A percentile compares a stretch with the other conserved stretches of the same genome.
Conservation (phyloP, 1,140 invertebrate genomes). For the Panulirus ornatus region DNA sequence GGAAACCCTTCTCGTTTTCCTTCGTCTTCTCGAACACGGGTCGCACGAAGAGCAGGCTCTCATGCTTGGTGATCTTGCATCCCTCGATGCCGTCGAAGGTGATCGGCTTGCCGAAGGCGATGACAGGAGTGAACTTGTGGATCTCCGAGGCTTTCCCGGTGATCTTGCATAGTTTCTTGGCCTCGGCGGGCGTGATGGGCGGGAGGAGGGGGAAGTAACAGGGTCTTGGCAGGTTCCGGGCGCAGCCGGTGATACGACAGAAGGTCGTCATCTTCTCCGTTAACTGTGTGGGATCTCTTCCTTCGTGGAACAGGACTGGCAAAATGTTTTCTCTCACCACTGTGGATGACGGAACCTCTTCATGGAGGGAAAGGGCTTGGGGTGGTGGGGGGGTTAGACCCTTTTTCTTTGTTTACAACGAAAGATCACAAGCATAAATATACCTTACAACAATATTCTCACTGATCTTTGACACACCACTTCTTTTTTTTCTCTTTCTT, state of each 20-base stretch:
- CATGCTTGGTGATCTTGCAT: slow-evolving; percentile 77
- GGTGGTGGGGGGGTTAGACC: too few relatives aligned
- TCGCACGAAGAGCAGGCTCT: slow-evolving; percentile 80
- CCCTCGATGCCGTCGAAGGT: slow-evolving; percentile 71
- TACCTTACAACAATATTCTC: too few relatives aligned
- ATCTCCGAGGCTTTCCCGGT: slow-evolving; percentile 85
- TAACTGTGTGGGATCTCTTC: too few relatives aligned
- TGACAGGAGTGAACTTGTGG: slow-evolving; percentile 77
- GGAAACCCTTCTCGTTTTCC: slow-evolving; percentile 74
- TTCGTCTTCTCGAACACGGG: slow-evolving; percentile 82
- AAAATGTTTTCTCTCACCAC: neutral
- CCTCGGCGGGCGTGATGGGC: slow-evolving; percentile 88
- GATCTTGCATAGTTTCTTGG: slow-evolving; percentile 87
- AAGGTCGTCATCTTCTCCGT: slow-evolving; percentile 76
- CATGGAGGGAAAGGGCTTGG: neutral
- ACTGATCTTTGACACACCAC: too few relatives aligned
- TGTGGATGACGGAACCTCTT: neutral
- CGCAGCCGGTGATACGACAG: slow-evolving; percentile 89
- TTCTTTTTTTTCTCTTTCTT: too few relatives aligned
- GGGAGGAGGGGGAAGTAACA: slow-evolving; percentile 91
- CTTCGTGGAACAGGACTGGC: too few relatives aligned
- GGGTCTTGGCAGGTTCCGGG: slow-evolving; percentile 87
- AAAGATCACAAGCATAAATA: too few relatives aligned
- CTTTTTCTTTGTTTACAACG: too few relatives aligned
- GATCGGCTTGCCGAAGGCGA: slow-evolving; percentile 75